These are phyloP conservation scores for Peromyscus melanophrys DNA, from an alignment of 2,797 vertebrate genomes.

Conservation along the genomic window DNA sequence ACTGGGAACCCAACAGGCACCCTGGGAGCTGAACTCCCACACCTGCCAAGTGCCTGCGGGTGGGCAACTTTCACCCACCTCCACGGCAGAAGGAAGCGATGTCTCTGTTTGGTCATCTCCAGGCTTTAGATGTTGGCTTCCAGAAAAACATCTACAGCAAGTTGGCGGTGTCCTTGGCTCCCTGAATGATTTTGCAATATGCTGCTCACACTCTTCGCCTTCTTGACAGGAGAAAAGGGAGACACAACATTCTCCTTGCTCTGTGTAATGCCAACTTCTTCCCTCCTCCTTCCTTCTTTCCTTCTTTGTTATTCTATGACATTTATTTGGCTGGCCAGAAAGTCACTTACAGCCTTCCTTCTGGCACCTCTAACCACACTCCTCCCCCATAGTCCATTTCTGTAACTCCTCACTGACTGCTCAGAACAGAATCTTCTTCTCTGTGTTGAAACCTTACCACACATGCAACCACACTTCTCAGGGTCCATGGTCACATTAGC, in stretches of 20 bases:
- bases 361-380: not conserved
- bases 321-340: slow-evolving; percentile 74
- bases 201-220: slow-evolving; percentile 73
- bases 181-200: slow-evolving; percentile 67
- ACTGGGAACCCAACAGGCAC: not conserved
- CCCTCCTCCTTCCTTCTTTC: slow-evolving; percentile 48
- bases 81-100: not conserved
- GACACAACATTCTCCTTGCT: slow-evolving; percentile 32
- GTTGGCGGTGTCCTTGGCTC: slow-evolving; percentile 57
- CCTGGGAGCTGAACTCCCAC: not conserved
- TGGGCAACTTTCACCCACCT: not conserved
- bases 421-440: slow-evolving; percentile 1
- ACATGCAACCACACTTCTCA: not conserved
- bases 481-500: rapidly evolving
- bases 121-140: not conserved
- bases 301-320: slow-evolving; percentile 65
- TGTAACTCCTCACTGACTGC: slow-evolving; percentile 6
- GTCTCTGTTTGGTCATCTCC: slow-evolving; percentile 42
- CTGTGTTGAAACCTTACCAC: not conserved
- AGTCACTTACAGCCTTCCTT: slow-evolving; percentile 55
- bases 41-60: not conserved
- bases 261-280: slow-evolving; percentile 61
- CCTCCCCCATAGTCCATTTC: slow-evolving; percentile 21
- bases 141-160: slow-evolving; percentile 46
- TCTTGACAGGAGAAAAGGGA: slow-evolving; percentile 61